Evolutionary conservation across 2,888 invertebrate species (phyloP), one percentile per base, ranked within the genome.

Genomic region (Ditula angustiorana): DNA sequence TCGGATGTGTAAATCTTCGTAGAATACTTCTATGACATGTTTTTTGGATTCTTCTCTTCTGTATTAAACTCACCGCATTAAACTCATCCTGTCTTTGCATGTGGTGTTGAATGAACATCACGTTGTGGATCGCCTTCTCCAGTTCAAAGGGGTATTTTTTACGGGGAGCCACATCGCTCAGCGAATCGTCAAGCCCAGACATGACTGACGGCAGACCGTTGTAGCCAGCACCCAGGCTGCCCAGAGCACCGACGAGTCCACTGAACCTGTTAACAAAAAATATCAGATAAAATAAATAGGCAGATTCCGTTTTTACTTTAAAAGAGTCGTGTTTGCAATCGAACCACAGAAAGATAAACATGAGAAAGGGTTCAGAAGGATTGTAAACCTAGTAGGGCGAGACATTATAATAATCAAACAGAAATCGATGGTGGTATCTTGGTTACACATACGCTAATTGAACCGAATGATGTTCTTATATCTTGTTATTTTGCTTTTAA

Each of bases 101-200:
- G 80, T 98, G 98, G 82, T 98, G 97, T 77, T 98, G 98, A 73
- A 98, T 98, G 82, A 98, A 98, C 96, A 97, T 97, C 57, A 98
- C 97, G 85, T 98, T 98, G 82, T 98, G 97, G 71, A 98, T 96
- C 50, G 98, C 98, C 82, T 98, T 97, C 83, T 98, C 98, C 77
- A 98, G 92, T 84, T 98, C 98, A 80, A 97, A 97, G 0, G 98
- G 98, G 85, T 97, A 98, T 84, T 97, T 98, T 88, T 97, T 97
- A 67, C 96, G 93, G 3, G 95, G 94, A 13, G 95, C 96, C 16
- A 97, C 96, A 77, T 97, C 97, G 72, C 96, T 96, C 72, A 96
- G 85, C 21, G 97, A 97, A 81, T 97, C 97, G 73, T 97, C 97
- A 21, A 97, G 91, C 2, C 96, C 97, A 4, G 96, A 96, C 93